A percentile compares a stretch with the other conserved stretches of the same genome.
phyloP scores from a whole-genome alignment of 2,113 vertebrate species.

The Toxostoma redivivum region DNA sequence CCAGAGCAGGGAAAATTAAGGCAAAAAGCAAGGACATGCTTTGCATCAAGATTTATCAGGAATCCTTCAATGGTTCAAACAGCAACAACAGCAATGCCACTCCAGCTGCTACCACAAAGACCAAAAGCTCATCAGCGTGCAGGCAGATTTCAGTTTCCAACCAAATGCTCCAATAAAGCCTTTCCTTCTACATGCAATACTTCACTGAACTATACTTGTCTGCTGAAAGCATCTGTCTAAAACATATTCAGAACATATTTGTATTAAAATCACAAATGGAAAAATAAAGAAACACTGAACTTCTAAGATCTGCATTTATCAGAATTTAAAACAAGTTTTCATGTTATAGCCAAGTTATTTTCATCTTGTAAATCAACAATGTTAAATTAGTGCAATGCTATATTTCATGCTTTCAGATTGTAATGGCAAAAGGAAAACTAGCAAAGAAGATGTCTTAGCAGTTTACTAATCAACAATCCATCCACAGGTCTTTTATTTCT shows the following conservation, averaged over 20 bases:
- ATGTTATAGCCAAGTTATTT: background rate
- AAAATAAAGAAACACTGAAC: background rate
- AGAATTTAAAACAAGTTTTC: background rate
- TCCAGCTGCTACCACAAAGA: background rate
- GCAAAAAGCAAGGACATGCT: background rate
- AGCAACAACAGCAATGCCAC: background rate
- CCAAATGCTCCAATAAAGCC: background rate
- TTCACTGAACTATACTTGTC: background rate
- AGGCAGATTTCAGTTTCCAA: background rate
- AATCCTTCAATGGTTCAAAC: background rate
- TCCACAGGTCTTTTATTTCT: background rate
- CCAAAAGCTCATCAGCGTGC: background rate
- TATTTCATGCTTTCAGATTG: background rate
- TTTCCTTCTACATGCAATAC: background rate
- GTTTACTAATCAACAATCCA: background rate
- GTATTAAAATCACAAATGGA: background rate
- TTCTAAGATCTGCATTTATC: background rate
- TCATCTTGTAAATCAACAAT: background rate
- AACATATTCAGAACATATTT: background rate
- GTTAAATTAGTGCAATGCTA: background rate
- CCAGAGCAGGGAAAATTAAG: background rate
- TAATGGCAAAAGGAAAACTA: background rate
- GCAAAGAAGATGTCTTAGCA: background rate
- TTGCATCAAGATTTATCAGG: background rate
- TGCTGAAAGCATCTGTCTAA: background rate